Evolutionary conservation across 1,140 invertebrate genomes (phyloP).

Genomic region (Nomia melanderi): DNA sequence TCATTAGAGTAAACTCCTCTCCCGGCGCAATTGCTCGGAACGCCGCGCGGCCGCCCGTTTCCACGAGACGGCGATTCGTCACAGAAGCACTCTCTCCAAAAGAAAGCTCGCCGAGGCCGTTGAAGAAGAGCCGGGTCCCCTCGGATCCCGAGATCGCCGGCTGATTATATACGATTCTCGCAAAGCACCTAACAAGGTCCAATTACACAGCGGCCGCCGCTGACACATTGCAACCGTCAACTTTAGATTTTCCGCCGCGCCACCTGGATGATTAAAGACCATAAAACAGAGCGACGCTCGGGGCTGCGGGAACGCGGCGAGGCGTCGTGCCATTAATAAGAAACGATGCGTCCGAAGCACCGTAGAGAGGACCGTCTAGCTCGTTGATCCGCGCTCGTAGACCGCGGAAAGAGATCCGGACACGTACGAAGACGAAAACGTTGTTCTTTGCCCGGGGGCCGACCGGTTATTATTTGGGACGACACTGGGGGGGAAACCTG

Average conservation of each 20-base stretch:
- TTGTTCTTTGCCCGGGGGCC: slow-evolving; percentile 4
- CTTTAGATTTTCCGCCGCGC: slow-evolving; percentile 11
- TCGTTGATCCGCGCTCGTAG: not conserved
- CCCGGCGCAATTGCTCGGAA: not conserved
- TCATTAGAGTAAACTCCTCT: not conserved
- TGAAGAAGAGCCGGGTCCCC: not conserved
- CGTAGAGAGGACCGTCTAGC: too few species aligned
- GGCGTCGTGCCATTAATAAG: not conserved
- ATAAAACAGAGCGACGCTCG: not conserved
- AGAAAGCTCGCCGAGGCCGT: not conserved
- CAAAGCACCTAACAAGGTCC: slow-evolving; percentile 9
- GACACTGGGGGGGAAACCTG: slow-evolving; percentile 40
- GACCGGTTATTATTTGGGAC: slow-evolving; percentile 51
- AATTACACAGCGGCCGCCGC: not conserved
- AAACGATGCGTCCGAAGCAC: not conserved
- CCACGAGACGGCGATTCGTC: not conserved
- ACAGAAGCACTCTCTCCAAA: not conserved
- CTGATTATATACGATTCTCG: slow-evolving; percentile 15
- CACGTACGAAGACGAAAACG: slow-evolving; percentile 13
- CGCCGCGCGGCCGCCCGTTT: too few species aligned
- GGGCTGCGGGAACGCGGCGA: not conserved
- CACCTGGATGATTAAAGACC: slow-evolving; percentile 1
- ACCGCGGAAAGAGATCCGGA: not conserved
- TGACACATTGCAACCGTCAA: slow-evolving; percentile 6
- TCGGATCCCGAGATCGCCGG: not conserved